phyloP scores from a whole-genome alignment of 2,888 invertebrate genomes.

The Rhagophthalmus giganteus region DNA sequence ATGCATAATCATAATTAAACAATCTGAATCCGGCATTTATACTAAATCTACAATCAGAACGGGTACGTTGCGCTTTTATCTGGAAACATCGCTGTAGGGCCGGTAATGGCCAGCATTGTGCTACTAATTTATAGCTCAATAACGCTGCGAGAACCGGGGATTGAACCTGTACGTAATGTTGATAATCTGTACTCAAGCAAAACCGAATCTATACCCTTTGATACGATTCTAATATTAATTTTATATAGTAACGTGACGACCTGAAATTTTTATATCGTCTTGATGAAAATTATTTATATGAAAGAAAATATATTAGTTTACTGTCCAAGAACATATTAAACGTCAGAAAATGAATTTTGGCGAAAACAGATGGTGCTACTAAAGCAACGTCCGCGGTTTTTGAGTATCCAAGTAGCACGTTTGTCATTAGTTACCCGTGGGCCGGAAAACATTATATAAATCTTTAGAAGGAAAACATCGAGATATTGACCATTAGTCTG shows the following conservation, averaged over 20 bases:
- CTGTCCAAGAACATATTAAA: conserved; percentile 3
- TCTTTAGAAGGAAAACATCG: conserved; percentile 45
- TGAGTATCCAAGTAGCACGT: conserved; percentile 40
- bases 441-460: conserved; percentile 48
- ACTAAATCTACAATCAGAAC: conserved; percentile 43
- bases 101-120: conserved; percentile 52
- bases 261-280: conserved; percentile 1
- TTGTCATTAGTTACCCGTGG: conserved; percentile 47
- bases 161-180: conserved; percentile 49
- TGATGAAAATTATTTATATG: conserved; percentile 8
- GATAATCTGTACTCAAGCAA: conserved; percentile 48
- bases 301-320: conserved; percentile 7
- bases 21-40: conserved; percentile 34
- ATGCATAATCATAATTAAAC: conserved; percentile 38
- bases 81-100: conserved; percentile 43
- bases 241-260: conserved; percentile 14
- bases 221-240: conserved; percentile 14
- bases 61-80: conserved; percentile 47
- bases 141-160: conserved; percentile 48
- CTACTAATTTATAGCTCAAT: conserved; percentile 52
- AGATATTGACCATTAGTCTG: conserved; percentile 37
- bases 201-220: conserved; percentile 28
- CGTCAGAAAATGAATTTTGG: conserved; percentile 21
- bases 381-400: conserved; percentile 36
- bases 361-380: conserved; percentile 27